Evolutionary conservation across 2,113 vertebrate species (phyloP), one percentile per base, ranked within the genome.

Genomic region (Acanthisitta chloris): DNA sequence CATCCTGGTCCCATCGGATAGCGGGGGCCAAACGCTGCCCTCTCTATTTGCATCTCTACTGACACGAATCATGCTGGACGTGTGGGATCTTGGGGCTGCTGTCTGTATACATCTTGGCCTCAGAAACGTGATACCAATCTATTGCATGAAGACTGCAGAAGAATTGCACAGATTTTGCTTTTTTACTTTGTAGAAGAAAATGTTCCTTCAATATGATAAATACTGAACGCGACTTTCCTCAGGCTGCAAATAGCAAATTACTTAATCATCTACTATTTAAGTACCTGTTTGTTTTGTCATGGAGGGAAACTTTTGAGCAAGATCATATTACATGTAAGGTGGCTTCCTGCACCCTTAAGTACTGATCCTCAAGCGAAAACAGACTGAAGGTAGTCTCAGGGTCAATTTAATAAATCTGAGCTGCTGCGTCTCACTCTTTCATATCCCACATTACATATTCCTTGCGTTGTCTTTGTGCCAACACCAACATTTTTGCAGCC

Each of bases 191-290:
- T 21, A 42, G 79, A 90, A 93, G 70, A 88, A 93, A 86, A 74
- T 58, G 82, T 95, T 96, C 90, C 71, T 42, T 66, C 26, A 58
- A 24, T 17, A 62, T 73, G 82, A 80, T 57, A 85, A 89, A 72
- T 46, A 70, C 66, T 6, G 54, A 93, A 28, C 58, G 36, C 1
- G 25, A 83, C 66, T 96, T 90, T 76, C 81, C 79, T 92, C 20
- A 26, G 79, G 34, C 79, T 86, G 46, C 76, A 94, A 96, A 93
- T 54, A 94, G 82, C 54, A 81, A 76, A 86, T 88, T 88, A 92
- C 88, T 88, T 86, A 94, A 94, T 95, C 79, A 88, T n/a, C 76
- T 88, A 23, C 94, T 90, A 92, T 86, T 92, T 90, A 93, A 92
- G 49, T 88, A 96, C 79, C 66, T 82, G 79, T 57, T 96, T 93